These are phyloP conservation scores for Linurgus olivaceus DNA, from an alignment of 2,797 vertebrate genomes.

Conservation along the genomic window DNA sequence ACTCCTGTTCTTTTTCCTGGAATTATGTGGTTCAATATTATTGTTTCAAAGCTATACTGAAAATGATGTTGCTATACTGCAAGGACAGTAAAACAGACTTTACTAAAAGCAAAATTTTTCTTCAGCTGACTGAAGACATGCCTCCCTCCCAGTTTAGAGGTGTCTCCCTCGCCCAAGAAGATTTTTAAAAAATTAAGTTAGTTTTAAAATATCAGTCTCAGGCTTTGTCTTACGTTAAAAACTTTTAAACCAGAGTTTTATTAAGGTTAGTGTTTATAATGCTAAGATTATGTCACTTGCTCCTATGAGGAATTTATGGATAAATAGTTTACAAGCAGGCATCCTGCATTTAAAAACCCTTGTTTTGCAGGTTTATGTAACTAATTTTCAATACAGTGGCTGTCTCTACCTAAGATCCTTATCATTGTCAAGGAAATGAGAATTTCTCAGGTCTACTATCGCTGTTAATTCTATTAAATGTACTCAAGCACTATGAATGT, in stretches of 20 bases:
- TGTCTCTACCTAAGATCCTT: not conserved
- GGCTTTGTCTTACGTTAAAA: not conserved
- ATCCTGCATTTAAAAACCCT: not conserved
- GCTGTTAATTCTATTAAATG: not conserved
- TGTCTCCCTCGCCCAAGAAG: not conserved
- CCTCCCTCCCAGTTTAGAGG: not conserved
- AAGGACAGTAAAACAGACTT: not conserved
- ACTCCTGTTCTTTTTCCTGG: not conserved
- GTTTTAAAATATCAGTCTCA: not conserved
- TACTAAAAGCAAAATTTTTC: not conserved
- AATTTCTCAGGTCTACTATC: not conserved
- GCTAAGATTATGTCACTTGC: not conserved
- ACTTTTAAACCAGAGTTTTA: not conserved
- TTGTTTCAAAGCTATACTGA: not conserved
- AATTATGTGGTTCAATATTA: not conserved
- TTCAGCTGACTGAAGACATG: not conserved
- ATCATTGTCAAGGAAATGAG: not conserved
- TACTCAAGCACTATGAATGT: not conserved
- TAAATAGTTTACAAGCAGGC: not conserved
- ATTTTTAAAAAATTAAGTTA: not conserved
- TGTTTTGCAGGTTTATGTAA: not conserved
- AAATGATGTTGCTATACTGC: not conserved
- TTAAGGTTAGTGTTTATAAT: not conserved
- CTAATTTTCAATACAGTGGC: not conserved
- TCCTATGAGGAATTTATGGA: not conserved